phyloP scores from a whole-genome alignment of 1,140 invertebrate genomes.

The Calliopsis andreniformis region DNA sequence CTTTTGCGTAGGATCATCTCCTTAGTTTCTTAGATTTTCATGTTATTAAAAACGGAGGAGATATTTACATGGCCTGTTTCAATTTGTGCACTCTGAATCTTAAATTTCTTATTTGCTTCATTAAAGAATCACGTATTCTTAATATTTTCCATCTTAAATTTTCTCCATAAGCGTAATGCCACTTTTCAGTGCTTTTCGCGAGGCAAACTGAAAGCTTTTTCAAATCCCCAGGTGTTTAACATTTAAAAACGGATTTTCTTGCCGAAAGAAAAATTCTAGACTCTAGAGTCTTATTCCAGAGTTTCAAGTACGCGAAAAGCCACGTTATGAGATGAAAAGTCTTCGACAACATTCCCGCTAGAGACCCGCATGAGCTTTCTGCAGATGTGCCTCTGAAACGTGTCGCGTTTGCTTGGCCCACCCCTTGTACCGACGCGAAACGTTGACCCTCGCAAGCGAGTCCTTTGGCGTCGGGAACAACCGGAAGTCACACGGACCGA shows the following conservation, averaged over 20 bases:
- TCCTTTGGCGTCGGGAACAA: constrained; percentile 36
- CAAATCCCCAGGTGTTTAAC: no score
- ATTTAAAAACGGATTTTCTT: neutral
- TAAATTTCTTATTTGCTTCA: no score
- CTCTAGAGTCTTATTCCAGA: neutral
- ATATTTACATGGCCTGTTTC: no score
- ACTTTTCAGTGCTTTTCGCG: neutral
- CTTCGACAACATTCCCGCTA: neutral
- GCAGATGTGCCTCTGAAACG: constrained; percentile 5
- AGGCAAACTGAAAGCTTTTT: no score
- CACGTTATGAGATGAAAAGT: constrained; percentile 12
- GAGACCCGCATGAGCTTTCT: neutral
- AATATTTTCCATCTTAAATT: no score
- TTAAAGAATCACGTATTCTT: no score
- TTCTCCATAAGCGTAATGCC: no score
- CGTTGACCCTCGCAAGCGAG: constrained; percentile 27
- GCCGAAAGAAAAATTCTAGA: neutral
- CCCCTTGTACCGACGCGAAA: constrained; percentile 12
- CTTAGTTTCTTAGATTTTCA: no score
- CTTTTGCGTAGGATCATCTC: no score
- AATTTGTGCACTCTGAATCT: no score
- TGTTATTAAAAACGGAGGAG: no score
- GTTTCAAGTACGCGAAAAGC: neutral
- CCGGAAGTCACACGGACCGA: constrained; percentile 19
- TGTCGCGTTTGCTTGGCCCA: constrained; percentile 21